Base-by-base conservation (phyloP, 1,140 invertebrate genomes). In the Musca vetustissima region DNA sequence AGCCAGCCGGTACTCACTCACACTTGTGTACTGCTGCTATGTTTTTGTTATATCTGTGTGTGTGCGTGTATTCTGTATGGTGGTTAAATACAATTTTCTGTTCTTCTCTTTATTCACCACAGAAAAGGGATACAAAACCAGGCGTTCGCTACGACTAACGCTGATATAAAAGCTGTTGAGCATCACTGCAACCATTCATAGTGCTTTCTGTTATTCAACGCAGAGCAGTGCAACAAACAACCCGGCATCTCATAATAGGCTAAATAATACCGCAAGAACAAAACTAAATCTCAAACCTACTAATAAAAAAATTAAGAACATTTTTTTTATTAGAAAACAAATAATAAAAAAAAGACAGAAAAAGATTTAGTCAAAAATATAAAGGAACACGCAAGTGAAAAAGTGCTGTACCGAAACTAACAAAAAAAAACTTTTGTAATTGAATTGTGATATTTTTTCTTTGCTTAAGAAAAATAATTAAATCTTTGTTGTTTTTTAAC, bases 91-190 rank as follows among this genome's bases (percentile, higher is more conserved):
- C 61, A 69, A 49, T 66, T 55, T 70, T 66, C 36, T 53, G 50
- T 59, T 67, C 53, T n/a, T n/a, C n/a, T n/a, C n/a, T 53, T 61
- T 59, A 64, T 59, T 57, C 65, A 49, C 69, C 69, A 67, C 52
- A 59, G 43, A 49, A 52, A 57, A 64, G 64, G 69, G n/a, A n/a
- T n/a, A n/a, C n/a, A n/a, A n/a, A n/a, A n/a, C n/a, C n/a, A n/a
- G n/a, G n/a, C n/a, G n/a, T n/a, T n/a, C n/a, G n/a, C n/a, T n/a
- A n/a, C n/a, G n/a, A n/a, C n/a, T n/a, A n/a, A n/a, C n/a, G n/a
- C n/a, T n/a, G n/a, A 70, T 70, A 70, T 70, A 70, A 64, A 70
- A 70, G 65, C 64, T 48, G 64, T 64, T 57, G 69, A 32, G 64
- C 69, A 70, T 66, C 64, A 57, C 55, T 67, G 64, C 52, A 70